Percentiles rank a stretch among this genome's conserved stretches.
These are phyloP conservation scores for Necrosyrtes monachus DNA, from an alignment of 2,797 vertebrate genomes.

Conservation along the genomic window DNA sequence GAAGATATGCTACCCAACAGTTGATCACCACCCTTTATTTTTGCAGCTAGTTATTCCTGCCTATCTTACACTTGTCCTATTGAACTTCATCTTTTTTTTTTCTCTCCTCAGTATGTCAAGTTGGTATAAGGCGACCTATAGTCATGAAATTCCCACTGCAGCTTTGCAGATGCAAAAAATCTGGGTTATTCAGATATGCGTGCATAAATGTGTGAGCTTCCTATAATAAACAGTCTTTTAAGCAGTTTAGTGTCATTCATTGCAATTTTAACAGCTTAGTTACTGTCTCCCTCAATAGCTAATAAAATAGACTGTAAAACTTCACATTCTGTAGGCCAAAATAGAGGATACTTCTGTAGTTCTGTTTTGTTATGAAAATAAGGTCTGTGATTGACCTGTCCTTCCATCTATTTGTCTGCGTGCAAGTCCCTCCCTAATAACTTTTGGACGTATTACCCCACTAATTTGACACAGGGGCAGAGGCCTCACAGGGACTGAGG, in stretches of 20 bases:
- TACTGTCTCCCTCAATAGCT: conserved; percentile 12
- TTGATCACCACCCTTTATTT: neutral
- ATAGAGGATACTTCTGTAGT: neutral
- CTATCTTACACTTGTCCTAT: neutral
- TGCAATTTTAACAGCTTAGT: conserved; percentile 13
- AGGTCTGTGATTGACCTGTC: neutral
- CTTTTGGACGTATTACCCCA: neutral
- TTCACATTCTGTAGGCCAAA: neutral
- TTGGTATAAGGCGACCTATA: neutral
- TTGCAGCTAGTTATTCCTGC: neutral
- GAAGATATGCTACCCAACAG: neutral
- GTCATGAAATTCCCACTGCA: neutral
- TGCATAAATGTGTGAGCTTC: neutral
- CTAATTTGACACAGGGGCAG: neutral
- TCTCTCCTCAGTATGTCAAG: neutral
- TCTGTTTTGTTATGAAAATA: neutral
- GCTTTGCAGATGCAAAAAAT: neutral
- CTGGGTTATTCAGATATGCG: neutral
- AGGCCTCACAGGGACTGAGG: neutral
- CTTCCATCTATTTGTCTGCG: neutral
- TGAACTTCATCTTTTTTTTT: neutral
- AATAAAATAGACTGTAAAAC: conserved; percentile 22
- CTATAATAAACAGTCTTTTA: neutral
- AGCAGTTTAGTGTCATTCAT: neutral
- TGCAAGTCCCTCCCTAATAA: neutral